Base-by-base conservation (phyloP, 2,113 vertebrate genomes). In the Anthoscopus minutus region DNA sequence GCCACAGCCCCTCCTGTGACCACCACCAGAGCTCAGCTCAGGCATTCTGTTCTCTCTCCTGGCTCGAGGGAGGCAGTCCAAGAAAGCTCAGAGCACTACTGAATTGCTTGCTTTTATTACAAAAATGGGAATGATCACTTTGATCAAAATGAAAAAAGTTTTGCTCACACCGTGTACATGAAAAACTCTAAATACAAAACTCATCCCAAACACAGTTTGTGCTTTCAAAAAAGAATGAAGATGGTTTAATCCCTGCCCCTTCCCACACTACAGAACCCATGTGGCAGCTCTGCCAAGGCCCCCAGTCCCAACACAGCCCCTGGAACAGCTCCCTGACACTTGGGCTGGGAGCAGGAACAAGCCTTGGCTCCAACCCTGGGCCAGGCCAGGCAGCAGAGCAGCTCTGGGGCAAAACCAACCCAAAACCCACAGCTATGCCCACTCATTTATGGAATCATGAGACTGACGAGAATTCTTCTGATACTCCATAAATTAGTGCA, bases 121-220 rank as follows among this genome's bases (percentile, higher is more conserved):
- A 98, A 98, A 98, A 98, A 93, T 86, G 97, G 95, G 96, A 97
- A 96, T 94, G 97, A 97, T 98, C 98, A 97, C 94, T 98, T 97
- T 96, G 97, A 98, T 98, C 98, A 97, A 98, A 98, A 98, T 97
- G 96, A 96, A 95, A 91, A 95, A 92, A 97, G 95, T 92, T 94
- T 87, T 95, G 93, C 86, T 98, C 97, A 97, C 96, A 97, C 97
- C 54, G 96, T 92, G 93, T 96, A 97, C 97, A 97, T 97, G 97
- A 98, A 97, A 96, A 97, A 96, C 96, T 97, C 96, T 61, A 97
- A 96, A 97, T 98, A 98, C 96, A 98, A 98, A 97, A 97, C 87
- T 95, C 97, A 94, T 89, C 97, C 89, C 93, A 86, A 95, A 97
- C 94, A 96, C 92, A 92, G 86, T 47, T 94, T 94, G 89, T 96